phyloP scores from a whole-genome alignment of 92 coral and sea anemone species.

The Anthopleura xanthogrammica region DNA sequence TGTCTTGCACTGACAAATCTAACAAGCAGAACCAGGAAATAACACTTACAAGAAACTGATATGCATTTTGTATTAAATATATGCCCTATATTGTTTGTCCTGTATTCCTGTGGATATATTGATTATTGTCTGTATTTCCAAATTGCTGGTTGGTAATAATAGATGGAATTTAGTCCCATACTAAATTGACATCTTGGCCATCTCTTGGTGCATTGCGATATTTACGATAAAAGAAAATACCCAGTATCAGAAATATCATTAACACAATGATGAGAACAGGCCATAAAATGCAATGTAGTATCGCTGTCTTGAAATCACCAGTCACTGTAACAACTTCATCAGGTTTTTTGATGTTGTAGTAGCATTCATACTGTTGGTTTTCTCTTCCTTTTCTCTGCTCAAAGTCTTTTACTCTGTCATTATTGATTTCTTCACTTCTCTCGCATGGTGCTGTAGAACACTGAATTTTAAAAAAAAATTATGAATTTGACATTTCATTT shows the following conservation, averaged over 20 bases:
- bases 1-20: too few relatives aligned
- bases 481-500: neutral
- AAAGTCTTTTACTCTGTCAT: constrained; percentile 2
- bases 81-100: too few relatives aligned
- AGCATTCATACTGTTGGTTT: constrained; percentile 35
- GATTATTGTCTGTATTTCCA: too few relatives aligned
- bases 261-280: constrained; percentile 34
- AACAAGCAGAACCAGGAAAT: too few relatives aligned
- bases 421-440: constrained; percentile 10
- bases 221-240: constrained; percentile 28
- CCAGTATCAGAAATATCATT: constrained; percentile 25
- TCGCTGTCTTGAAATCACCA: constrained; percentile 26
- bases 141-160: too few relatives aligned
- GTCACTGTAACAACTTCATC: constrained; percentile 27
- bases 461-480: constrained; percentile 12
- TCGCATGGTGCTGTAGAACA: constrained; percentile 54
- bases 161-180: constrained; percentile 18
- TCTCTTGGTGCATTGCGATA: constrained; percentile 12
- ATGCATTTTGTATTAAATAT: too few relatives aligned
- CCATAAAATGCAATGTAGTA: constrained; percentile 62
- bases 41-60: too few relatives aligned
- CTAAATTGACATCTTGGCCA: constrained; percentile 35
- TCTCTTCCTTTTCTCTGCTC: neutral
- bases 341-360: constrained; percentile 44
- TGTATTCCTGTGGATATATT: too few relatives aligned